Percentiles rank a stretch among this genome's conserved stretches.
Evolutionary conservation across 2,888 invertebrate species (phyloP).

Genomic region (Lamellibrachia columna): DNA sequence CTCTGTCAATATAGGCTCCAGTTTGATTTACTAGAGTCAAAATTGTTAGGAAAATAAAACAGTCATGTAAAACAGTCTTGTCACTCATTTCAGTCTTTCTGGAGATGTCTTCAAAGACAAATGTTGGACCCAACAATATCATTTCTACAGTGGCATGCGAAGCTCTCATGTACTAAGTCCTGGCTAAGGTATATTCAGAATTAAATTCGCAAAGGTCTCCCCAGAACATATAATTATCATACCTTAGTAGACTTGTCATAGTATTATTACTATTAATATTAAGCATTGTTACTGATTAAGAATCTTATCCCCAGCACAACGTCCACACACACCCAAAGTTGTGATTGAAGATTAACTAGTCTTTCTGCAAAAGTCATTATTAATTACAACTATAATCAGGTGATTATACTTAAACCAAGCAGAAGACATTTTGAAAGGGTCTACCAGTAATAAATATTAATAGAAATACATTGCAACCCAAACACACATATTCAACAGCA

Average conservation of each 20-base stretch:
- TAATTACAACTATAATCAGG: neutral
- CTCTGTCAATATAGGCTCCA: neutral
- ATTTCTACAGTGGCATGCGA: neutral
- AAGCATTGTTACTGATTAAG: neutral
- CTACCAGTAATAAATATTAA: neutral
- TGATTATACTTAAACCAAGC: neutral
- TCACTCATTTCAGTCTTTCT: neutral
- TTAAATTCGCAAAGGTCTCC: neutral
- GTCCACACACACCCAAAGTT: neutral
- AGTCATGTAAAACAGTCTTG: neutral
- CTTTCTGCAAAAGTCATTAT: neutral
- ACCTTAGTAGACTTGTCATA: neutral
- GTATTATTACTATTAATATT: neutral
- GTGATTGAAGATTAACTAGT: neutral
- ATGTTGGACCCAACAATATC: neutral
- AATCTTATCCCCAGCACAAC: neutral
- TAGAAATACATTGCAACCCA: neutral
- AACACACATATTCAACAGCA: neutral
- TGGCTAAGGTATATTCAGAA: neutral
- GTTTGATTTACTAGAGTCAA: neutral
- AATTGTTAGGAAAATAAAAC: neutral
- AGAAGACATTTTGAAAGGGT: neutral
- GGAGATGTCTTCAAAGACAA: neutral
- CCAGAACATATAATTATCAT: neutral
- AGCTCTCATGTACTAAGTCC: neutral